A percentile compares a stretch with the other conserved stretches of the same genome.
These are phyloP conservation scores for Bucorvus abyssinicus DNA, from an alignment of 2,797 vertebrate genomes.

Conservation along the genomic window DNA sequence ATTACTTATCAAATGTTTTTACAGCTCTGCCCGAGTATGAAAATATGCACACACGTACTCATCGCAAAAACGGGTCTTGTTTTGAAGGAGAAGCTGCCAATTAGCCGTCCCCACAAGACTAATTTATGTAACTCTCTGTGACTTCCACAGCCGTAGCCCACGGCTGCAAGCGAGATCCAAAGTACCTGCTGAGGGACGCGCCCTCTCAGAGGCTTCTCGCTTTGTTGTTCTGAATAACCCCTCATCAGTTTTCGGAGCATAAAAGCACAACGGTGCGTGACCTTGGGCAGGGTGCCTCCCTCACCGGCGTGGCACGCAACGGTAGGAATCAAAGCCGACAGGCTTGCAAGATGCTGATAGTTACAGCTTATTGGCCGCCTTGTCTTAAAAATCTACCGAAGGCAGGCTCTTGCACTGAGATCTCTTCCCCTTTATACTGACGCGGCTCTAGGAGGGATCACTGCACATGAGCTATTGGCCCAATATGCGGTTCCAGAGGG, in stretches of 20 bases:
- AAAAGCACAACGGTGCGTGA: background rate
- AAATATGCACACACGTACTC: background rate
- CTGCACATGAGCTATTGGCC: background rate
- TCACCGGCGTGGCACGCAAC: fast-evolving
- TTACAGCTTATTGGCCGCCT: background rate
- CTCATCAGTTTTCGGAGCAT: background rate
- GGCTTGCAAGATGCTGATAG: background rate
- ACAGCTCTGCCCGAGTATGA: background rate
- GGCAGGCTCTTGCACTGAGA: background rate
- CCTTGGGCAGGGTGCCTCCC: background rate
- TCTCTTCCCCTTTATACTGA: background rate
- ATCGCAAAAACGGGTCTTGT: background rate
- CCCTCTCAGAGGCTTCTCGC: background rate
- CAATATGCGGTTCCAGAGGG: background rate
- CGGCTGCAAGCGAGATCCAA: background rate
- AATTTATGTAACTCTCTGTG: background rate
- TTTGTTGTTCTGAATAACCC: background rate
- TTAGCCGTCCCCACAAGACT: background rate
- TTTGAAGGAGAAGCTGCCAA: conserved; percentile 12
- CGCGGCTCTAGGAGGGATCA: background rate
- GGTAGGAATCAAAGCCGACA: background rate
- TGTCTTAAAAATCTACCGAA: background rate
- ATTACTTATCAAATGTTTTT: background rate
- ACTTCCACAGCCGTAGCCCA: background rate
- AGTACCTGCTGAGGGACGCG: background rate